Percentiles rank a stretch among this genome's conserved stretches.
These are phyloP conservation scores for Pachyuromys duprasi DNA, from an alignment of 2,797 vertebrate genomes.

Conservation along the genomic window DNA sequence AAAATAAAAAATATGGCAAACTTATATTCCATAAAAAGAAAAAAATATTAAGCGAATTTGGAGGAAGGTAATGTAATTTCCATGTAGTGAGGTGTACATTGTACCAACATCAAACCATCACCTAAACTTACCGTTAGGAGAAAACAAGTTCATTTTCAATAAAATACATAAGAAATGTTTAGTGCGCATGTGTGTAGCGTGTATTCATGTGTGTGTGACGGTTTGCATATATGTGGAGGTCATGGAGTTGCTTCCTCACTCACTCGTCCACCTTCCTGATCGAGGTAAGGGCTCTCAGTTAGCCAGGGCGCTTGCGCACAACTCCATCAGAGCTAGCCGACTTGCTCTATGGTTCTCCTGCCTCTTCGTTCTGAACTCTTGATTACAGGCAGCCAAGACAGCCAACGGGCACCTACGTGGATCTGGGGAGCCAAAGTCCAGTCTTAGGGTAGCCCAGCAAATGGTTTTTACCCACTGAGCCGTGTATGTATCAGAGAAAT, in stretches of 20 bases:
- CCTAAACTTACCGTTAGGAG: background rate
- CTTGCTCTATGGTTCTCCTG: background rate
- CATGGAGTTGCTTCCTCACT: background rate
- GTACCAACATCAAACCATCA: background rate
- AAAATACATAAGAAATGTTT: background rate
- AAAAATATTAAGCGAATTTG: background rate
- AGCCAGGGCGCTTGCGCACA: background rate
- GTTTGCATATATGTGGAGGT: no score
- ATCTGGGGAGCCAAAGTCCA: background rate
- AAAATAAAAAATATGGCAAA: background rate
- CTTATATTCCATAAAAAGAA: background rate
- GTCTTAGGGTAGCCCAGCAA: background rate
- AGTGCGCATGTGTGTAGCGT: background rate
- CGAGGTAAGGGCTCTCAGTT: background rate
- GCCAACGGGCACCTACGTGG: background rate
- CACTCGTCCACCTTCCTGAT: background rate
- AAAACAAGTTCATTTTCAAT: background rate
- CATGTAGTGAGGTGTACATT: accelerated
- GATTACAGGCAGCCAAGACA: background rate
- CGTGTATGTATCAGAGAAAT: background rate
- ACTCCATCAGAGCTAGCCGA: background rate
- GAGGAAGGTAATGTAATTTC: accelerated
- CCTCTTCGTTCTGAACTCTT: background rate
- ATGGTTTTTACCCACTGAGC: background rate
- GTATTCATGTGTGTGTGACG: background rate